Percentiles rank a stretch among this genome's conserved stretches.
Conservation (phyloP, 2,797 vertebrate genomes). For the Lerista edwardsae region DNA sequence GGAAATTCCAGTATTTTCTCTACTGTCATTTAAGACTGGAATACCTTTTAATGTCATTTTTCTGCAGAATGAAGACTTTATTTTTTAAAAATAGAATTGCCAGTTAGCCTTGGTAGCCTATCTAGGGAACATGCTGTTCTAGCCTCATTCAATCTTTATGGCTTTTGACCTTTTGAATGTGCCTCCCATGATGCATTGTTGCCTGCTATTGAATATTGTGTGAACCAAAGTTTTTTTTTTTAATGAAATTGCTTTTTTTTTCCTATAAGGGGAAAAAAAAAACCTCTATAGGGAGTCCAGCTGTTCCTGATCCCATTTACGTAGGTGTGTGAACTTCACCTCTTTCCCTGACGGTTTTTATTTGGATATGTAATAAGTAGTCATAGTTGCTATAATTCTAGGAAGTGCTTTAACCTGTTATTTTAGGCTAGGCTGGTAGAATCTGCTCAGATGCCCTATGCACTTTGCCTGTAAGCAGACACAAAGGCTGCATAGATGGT, state of each 20-base stretch:
- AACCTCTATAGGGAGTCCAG: background rate
- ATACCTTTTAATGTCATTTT: background rate
- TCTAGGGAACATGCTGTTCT: background rate
- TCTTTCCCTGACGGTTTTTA: background rate
- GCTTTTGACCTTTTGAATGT: background rate
- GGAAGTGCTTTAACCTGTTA: background rate
- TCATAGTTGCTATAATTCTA: background rate
- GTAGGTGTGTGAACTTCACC: background rate
- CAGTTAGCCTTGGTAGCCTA: background rate
- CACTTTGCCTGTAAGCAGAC: background rate
- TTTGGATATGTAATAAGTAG: too few species aligned
- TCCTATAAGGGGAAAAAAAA: background rate
- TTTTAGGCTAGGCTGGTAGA: background rate
- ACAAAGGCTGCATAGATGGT: background rate
- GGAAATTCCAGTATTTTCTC: background rate
- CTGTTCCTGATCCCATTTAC: background rate
- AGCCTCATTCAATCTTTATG: background rate
- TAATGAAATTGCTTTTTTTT: background rate
- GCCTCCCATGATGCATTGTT: background rate
- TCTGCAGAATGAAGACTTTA: background rate
- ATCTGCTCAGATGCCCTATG: background rate
- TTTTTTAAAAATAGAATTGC: background rate
- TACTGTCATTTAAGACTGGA: background rate
- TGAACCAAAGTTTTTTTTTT: background rate
- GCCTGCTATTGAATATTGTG: background rate